Conservation (phyloP, 2,797 vertebrate species). For the Melanotaenia boesemani region DNA sequence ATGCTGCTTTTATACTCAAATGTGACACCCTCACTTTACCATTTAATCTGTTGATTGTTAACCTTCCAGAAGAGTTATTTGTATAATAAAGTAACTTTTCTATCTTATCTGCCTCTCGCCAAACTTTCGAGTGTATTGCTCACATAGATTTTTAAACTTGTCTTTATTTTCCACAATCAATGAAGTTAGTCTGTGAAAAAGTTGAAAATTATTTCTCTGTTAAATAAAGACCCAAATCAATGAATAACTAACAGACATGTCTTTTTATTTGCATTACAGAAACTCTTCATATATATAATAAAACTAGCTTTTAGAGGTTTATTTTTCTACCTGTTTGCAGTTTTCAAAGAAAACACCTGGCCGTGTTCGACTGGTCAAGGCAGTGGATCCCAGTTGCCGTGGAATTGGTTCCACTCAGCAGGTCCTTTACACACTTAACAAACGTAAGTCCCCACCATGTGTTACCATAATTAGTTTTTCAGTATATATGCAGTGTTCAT, state of each 20-base stretch:
- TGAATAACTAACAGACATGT: neutral
- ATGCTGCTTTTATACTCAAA: too few species aligned
- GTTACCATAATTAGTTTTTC: too few species aligned
- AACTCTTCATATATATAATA: neutral
- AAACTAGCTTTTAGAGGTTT: neutral
- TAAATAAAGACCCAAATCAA: neutral
- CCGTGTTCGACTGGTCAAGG: constrained; percentile 88
- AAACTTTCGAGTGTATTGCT: too few species aligned
- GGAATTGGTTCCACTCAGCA: constrained; percentile 64
- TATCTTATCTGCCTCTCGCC: too few species aligned
- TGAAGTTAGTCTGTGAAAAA: too few species aligned
- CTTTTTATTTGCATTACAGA: neutral
- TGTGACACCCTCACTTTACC: neutral
- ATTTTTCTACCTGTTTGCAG: constrained; percentile 64
- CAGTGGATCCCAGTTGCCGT: constrained; percentile 71
- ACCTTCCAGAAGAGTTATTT: neutral
- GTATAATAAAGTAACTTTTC: neutral
- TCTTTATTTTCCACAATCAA: neutral
- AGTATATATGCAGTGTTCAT: neutral
- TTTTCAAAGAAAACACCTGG: constrained; percentile 85
- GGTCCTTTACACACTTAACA: constrained; percentile 82
- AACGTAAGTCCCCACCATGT: constrained; percentile 74
- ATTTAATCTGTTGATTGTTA: neutral
- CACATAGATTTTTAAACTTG: too few species aligned
- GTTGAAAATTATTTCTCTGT: neutral